phyloP scores from a whole-genome alignment of 2,888 invertebrate genomes.

The Conus canariensis region DNA sequence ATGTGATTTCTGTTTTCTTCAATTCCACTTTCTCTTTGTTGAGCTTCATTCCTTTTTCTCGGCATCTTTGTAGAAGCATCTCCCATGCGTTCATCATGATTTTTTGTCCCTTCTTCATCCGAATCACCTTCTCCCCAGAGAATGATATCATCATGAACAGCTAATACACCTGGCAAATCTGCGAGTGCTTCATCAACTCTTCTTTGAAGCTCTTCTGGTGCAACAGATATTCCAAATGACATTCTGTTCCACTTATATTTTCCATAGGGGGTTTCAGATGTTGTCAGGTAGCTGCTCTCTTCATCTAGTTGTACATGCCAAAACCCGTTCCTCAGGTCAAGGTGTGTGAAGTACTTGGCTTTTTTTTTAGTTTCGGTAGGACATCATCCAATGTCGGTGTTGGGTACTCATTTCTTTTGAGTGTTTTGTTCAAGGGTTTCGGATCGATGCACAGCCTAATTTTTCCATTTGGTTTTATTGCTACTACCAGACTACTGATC shows the following conservation, averaged over 20 bases:
- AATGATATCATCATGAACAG: too few relatives aligned
- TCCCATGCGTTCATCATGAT: neutral
- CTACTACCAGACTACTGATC: neutral
- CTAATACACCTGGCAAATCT: too few relatives aligned
- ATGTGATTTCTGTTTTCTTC: neutral
- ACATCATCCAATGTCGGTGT: slow-evolving; percentile 6
- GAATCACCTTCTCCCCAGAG: neutral
- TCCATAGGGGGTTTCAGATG: too few relatives aligned
- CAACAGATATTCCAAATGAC: too few relatives aligned
- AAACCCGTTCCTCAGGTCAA: too few relatives aligned
- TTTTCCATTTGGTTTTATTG: neutral
- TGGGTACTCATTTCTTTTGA: slow-evolving; percentile 15
- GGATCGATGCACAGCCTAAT: neutral
- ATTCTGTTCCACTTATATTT: too few relatives aligned
- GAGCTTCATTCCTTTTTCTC: slow-evolving; percentile 15
- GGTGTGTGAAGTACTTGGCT: too few relatives aligned
- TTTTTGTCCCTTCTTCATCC: neutral
- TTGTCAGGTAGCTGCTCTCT: too few relatives aligned
- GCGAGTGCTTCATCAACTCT: too few relatives aligned
- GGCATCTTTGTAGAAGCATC: neutral
- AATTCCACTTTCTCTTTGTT: neutral
- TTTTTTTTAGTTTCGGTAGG: neutral
- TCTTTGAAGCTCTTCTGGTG: too few relatives aligned
- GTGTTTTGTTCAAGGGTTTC: neutral
- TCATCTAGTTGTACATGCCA: too few relatives aligned